Evolutionary conservation across 2,113 vertebrate species (phyloP).

Genomic region (Notarius lentiginosus): DNA sequence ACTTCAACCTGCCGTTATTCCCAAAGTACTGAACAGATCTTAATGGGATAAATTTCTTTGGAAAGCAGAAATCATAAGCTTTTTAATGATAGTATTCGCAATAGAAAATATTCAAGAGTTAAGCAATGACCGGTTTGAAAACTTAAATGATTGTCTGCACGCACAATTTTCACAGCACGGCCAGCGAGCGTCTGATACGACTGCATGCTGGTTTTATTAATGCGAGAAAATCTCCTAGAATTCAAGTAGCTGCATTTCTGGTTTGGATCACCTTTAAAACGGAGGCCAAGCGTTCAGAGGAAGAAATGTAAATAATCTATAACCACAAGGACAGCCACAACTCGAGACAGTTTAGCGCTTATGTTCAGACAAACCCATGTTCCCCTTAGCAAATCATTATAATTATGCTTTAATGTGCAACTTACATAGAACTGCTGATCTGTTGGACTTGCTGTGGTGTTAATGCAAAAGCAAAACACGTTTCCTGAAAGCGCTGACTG

Average conservation of each 20-base stretch:
- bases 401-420: slow-evolving; percentile 25
- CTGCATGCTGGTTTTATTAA: background rate
- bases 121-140: no score
- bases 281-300: background rate
- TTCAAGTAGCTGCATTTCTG: background rate
- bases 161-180: no score
- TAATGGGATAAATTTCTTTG: no score
- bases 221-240: background rate
- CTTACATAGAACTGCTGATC: slow-evolving; percentile 98
- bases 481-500: slow-evolving; percentile 98
- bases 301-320: background rate
- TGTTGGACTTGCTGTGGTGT: slow-evolving; percentile 98
- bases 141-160: no score
- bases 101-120: no score
- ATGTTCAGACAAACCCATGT: background rate
- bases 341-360: no score
- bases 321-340: background rate
- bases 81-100: no score
- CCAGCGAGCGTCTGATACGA: no score
- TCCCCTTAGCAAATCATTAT: background rate
- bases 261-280: background rate
- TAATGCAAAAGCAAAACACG: slow-evolving; percentile 96
- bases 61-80: no score
- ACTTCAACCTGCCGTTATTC: no score
- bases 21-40: no score